Evolutionary conservation across 1,140 invertebrate species (phyloP).

Genomic region (Hestina assimilis): DNA sequence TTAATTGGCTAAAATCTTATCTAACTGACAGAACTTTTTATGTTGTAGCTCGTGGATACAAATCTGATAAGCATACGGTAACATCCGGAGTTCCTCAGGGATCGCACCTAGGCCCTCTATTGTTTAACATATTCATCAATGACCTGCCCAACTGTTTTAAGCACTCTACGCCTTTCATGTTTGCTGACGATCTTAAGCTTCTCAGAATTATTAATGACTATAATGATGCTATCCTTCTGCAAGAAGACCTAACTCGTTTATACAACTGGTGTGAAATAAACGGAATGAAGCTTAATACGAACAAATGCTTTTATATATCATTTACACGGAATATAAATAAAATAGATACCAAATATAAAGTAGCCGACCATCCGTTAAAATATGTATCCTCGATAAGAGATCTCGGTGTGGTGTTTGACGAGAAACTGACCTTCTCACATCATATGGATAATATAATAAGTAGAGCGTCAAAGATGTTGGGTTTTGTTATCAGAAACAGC

Average conservation of each 20-base stretch:
- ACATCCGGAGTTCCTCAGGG: constrained; percentile 10
- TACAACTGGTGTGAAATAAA: background rate
- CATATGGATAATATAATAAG: background rate
- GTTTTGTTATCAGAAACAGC: background rate
- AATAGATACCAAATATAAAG: background rate
- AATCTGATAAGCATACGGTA: background rate
- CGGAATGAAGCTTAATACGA: background rate
- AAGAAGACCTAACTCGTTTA: constrained; percentile 1
- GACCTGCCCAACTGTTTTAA: background rate
- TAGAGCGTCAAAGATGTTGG: background rate
- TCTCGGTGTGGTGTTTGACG: background rate
- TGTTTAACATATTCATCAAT: constrained; percentile 12
- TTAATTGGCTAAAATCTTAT: background rate
- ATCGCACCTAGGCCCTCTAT: constrained; percentile 2
- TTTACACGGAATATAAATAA: background rate
- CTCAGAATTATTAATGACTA: background rate
- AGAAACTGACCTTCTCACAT: background rate
- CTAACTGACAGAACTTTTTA: background rate
- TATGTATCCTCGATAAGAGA: background rate
- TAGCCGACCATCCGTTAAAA: background rate
- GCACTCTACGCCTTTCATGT: constrained; percentile 1
- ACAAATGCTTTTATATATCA: background rate
- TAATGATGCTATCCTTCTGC: background rate
- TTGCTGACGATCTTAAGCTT: constrained; percentile 12
- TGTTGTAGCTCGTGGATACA: background rate